Evolutionary conservation across 2,113 vertebrate genomes (phyloP), one percentile per base, ranked within the genome.

Genomic region (Suricata suricatta): DNA sequence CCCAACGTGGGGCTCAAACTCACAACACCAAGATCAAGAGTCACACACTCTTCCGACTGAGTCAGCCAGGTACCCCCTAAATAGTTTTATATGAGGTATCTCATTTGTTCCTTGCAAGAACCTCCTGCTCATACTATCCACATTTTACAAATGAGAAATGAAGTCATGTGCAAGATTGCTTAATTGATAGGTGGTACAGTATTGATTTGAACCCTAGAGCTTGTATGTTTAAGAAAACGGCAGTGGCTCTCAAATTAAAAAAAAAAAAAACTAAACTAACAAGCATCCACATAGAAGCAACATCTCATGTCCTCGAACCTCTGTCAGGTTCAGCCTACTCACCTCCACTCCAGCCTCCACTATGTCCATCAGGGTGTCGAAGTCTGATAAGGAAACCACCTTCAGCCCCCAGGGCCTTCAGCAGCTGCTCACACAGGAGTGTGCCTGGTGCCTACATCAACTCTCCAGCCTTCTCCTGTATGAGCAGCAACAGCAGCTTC

Each of bases 101-200:
- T 86, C 72, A 80, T 74, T 84, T 74, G 31, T 88, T 96, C 14
- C 64, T 86, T 96, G 17, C 25, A 92, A 94, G 41, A 88, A 94
- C 17, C 4, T 44, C 54, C 57, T 79, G 17, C 35, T 88, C 52
- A 52, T 71, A 91, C 76, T 83, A 82, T 80, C 64, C 16, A 54
- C 54, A 92, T 92, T 97, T 92, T 82, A 94, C 25, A 94, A 89
- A 90, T 81, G 47, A 88, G 11, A 95, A 94, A 76, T 95, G 44
- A 95, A 74, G 38, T 76, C 64, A 95, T 80, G 68, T 69, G 11
- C 12, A 94, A 85, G 76, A 80, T 1, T 57, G 38, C 15, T 88
- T 35, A 88, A 72, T 0, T 64, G 15, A 81, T 31, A 91, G 19
- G 21, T 44, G 84, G 23, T 44, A 84, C 12, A 64, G 16, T 21